Base-by-base conservation (phyloP, 1,140 invertebrate species). In the Trypoxylus dichotomus region DNA sequence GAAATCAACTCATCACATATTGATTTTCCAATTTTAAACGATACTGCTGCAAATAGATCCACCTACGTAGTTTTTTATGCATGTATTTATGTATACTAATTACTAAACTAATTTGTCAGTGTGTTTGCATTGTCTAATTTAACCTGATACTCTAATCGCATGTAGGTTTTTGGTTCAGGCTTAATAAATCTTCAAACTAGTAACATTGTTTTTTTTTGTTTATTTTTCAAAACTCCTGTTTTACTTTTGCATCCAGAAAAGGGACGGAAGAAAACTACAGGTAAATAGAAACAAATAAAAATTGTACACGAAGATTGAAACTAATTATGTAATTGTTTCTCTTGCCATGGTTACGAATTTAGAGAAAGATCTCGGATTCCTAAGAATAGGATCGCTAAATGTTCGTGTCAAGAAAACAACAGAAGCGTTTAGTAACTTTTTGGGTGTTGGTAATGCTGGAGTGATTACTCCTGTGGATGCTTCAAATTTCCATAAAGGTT, bases 331-430 rank as follows among this genome's bases (percentile, higher is more conserved):
- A 74, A 74, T 3, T 74, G 19, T 1, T 63, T 6, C 13, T 11
- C 24, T 25, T 43, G 1, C 21, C 13, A 21, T 13, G 72, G 79
- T 74, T 79, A 29, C 80, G 73, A 79, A 21, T 47, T 68, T 81
- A 93, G 94, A 95, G 87, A 95, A 94, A 90, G 94, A 95, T 88
- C 90, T 91, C 87, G 91, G 94, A 83, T 96, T 97, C 87, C 90
- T 96, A 79, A 90, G 95, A 82, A 96, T 97, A 88, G 95, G 95
- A 80, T 97, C 95, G 8, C 87, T 97, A 84, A 96, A 96, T 88
- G 94, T 96, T 47, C 90, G 95, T 83, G 95, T 96, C 83, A 96
- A 96, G 88, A 95, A 94, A 86, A 96, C 95, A 27, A 96, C 94
- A 60, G 94, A 96, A 84, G 94, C 94, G 1, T 95, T 96, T 88